Base-by-base conservation (phyloP, 2,113 vertebrate genomes). In the Synchiropus splendidus region DNA sequence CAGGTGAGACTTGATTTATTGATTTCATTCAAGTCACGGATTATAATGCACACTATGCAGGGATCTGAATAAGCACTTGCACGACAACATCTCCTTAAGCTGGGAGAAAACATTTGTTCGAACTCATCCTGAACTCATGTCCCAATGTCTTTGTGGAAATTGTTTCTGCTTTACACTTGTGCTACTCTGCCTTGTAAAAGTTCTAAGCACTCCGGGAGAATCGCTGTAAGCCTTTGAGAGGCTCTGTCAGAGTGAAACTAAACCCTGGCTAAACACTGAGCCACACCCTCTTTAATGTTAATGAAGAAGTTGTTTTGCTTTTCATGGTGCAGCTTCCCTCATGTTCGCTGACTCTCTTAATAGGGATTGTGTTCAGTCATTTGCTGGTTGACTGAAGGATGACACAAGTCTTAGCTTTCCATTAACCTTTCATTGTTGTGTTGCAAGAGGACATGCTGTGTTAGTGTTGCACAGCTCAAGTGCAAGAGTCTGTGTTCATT, bases 1-100 rank as follows among this genome's bases (percentile, higher is more conserved):
- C 92, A 92, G 88, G 93, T 96, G 6, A 17, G 0, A 6, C 4
- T 0, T 15, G 2, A 1, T 10, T 13, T 4, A 1, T 8, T 21
- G n/a, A n/a, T n/a, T n/a, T n/a, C n/a, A n/a, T n/a, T n/a, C n/a
- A n/a, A n/a, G n/a, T n/a, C n/a, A n/a, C n/a, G n/a, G n/a, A n/a
- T n/a, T n/a, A n/a, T n/a, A n/a, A n/a, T n/a, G n/a, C n/a, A 41
- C 13, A 11, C 9, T 14, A 18, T 32, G 15, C 48, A 50, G 34
- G 11, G 18, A 39, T 45, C 48, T n/a, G n/a, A n/a, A n/a, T n/a
- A n/a, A n/a, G n/a, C n/a, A 31, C 31, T 18, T 34, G 5, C 36
- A 36, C 11, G 10, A 31, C 44, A 42, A n/a, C 46, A 45, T 44
- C 40, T 50, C 30, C 2, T 38, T 18, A 17, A 16, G 16, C 43